phyloP scores from a whole-genome alignment of 2,888 invertebrate genomes.

The Oscheius sp. region DNA sequence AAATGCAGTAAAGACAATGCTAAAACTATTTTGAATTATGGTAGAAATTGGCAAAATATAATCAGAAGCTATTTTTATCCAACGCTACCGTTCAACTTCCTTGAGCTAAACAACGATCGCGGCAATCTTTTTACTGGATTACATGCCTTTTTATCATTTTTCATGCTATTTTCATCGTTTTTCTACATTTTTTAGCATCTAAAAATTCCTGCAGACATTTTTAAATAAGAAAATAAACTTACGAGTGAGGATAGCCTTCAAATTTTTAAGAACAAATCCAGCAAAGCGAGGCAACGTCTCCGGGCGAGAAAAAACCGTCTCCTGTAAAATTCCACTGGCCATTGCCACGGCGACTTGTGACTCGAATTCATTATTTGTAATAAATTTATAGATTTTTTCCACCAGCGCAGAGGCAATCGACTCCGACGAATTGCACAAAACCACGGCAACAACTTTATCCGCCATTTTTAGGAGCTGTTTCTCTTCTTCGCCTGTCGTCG shows the following conservation, averaged over 20 bases:
- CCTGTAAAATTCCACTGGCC: slow-evolving; percentile 29
- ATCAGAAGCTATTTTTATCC: no score
- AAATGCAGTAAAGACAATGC: no score
- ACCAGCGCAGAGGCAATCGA: slow-evolving; percentile 34
- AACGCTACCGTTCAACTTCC: no score
- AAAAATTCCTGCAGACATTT: no score
- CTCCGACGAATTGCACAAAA: slow-evolving; percentile 18
- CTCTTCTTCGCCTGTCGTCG: slow-evolving; percentile 32
- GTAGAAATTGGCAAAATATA: no score
- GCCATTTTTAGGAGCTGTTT: background rate
- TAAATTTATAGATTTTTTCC: slow-evolving; percentile 39
- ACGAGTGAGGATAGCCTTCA: slow-evolving; percentile 42
- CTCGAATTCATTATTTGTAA: slow-evolving; percentile 40
- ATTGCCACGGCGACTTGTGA: slow-evolving; percentile 41
- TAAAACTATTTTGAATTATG: no score
- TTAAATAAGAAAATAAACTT: no score
- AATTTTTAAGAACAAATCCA: slow-evolving; percentile 34
- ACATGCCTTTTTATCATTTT: no score
- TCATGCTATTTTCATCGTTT: no score
- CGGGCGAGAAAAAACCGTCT: slow-evolving; percentile 32
- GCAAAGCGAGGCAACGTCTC: slow-evolving; percentile 36
- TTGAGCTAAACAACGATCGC: no score
- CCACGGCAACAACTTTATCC: slow-evolving; percentile 5
- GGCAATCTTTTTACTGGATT: no score
- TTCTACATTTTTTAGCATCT: no score